Percentiles rank a stretch among this genome's conserved stretches.
Conservation (phyloP, 2,888 invertebrate genomes). For the Diplazon laetatorius region DNA sequence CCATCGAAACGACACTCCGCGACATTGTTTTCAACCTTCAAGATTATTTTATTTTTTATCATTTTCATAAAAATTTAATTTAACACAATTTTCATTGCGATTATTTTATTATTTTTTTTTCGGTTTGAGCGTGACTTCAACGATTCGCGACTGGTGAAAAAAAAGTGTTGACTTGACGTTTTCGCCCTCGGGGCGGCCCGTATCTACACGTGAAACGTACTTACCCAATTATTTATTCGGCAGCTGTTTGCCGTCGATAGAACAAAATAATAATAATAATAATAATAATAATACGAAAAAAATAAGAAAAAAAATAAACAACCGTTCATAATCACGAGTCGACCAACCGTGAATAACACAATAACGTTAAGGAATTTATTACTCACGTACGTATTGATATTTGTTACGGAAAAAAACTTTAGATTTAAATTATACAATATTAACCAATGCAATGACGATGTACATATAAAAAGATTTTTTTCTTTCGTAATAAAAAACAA, state of each 20-base stretch:
- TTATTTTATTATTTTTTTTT: no score
- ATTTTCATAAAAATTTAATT: no score
- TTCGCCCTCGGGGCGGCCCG: conserved; percentile 1
- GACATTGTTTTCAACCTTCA: no score
- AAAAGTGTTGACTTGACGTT: conserved; percentile 18
- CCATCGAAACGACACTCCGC: not conserved
- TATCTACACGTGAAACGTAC: conserved; percentile 36
- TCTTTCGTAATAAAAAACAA: conserved; percentile 78
- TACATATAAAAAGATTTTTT: conserved; percentile 74
- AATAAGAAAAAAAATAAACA: conserved; percentile 49
- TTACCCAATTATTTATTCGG: conserved; percentile 52
- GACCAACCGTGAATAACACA: conserved; percentile 35
- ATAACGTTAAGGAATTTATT: conserved; percentile 66
- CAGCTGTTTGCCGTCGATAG: conserved; percentile 42
- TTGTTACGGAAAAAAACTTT: conserved; percentile 73
- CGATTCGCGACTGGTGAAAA: conserved; percentile 4
- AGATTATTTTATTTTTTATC: no score
- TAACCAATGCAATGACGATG: conserved; percentile 67
- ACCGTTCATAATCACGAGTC: conserved; percentile 25
- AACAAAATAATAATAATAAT: conserved; percentile 60
- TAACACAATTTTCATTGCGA: no score
- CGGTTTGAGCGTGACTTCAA: not conserved
- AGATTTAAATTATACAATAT: conserved; percentile 68
- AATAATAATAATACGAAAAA: no score
- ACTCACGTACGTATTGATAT: conserved; percentile 66